Base-by-base conservation (phyloP, 2,797 vertebrate genomes). In the Sebastes paucispinis region DNA sequence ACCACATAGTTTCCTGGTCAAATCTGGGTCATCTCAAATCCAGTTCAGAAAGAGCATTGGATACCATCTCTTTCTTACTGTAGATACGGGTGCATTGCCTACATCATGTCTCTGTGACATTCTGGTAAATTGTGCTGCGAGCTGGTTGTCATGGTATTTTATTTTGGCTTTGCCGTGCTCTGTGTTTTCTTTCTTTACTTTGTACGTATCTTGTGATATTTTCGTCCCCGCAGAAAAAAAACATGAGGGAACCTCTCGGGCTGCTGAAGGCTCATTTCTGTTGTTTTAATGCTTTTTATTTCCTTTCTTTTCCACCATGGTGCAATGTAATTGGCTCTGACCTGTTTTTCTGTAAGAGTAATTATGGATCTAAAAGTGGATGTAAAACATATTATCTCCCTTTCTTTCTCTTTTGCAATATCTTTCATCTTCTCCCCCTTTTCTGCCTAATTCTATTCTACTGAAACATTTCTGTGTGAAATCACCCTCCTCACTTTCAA, bases 81-180 rank as follows among this genome's bases (percentile, higher is more conserved):
- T 62, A 78, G 69, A 72, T 81, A 60, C 3, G 71, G 79, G 78
- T 83, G 84, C 90, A 77, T 90, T 85, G 84, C 83, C 73, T 71
- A 68, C 87, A 70, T 86, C 75, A 59, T 64, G 74, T 89, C 67
- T 84, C 74, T 84, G 85, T 90, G 88, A 86, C 85, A 80, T 83
- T 81, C 77, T 85, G 80, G 79, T 79, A 73, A 88, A 88, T 90
- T 87, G 84, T 80, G 75, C 92, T 85, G 88, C 29, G 3, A 85
- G 84, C 62, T 24, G 72, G 92, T 92, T 94, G 93, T 93, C 92
- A 92, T 93, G 93, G 91, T 86, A 85, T 92, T 91, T 94, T 91
- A 90, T 92, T 93, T 91, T 89, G 83, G 91, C 88, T 87, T 87
- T 74, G 63, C 80, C 34, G 14, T 73, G 87, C 75, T 77, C 57